These are phyloP conservation scores for Thamnophis sirtalis DNA, from an alignment of 2,113 vertebrate genomes.

Conservation along the genomic window DNA sequence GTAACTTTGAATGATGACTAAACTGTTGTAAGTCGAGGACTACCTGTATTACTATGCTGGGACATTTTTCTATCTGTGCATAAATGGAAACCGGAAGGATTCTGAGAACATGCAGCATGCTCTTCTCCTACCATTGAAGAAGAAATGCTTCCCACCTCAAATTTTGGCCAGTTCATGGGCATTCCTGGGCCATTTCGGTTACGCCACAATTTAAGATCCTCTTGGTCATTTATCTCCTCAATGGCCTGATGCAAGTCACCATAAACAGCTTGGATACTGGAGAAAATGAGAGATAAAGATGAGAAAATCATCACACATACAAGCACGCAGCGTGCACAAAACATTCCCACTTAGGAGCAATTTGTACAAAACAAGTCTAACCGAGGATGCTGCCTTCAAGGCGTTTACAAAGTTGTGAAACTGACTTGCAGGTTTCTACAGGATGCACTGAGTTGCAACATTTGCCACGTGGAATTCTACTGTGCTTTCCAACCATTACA, in stretches of 20 bases:
- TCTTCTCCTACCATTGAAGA: background rate
- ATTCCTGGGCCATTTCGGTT: constrained; percentile 77
- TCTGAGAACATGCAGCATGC: background rate
- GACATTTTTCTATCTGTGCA: background rate
- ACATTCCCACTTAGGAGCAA: background rate
- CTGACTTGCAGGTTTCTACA: no score
- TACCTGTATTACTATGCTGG: background rate
- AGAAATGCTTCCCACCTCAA: constrained; percentile 61
- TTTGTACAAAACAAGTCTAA: background rate
- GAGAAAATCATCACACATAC: background rate
- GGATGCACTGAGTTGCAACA: background rate
- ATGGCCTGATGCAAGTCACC: constrained; percentile 76
- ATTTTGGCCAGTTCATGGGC: constrained; percentile 77
- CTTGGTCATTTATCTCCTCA: constrained; percentile 72
- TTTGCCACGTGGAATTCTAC: background rate
- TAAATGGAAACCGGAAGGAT: background rate
- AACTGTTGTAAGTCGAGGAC: background rate
- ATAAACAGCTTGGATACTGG: constrained; percentile 76
- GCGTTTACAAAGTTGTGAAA: background rate
- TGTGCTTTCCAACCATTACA: background rate
- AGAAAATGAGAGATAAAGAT: background rate
- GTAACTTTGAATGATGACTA: background rate
- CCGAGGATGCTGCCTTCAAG: background rate
- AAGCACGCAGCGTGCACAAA: background rate
- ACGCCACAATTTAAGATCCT: constrained; percentile 82